Percentiles rank a stretch among this genome's conserved stretches.
These are phyloP conservation scores for Poecilia latipinna DNA, from an alignment of 2,113 vertebrate species.

Conservation along the genomic window DNA sequence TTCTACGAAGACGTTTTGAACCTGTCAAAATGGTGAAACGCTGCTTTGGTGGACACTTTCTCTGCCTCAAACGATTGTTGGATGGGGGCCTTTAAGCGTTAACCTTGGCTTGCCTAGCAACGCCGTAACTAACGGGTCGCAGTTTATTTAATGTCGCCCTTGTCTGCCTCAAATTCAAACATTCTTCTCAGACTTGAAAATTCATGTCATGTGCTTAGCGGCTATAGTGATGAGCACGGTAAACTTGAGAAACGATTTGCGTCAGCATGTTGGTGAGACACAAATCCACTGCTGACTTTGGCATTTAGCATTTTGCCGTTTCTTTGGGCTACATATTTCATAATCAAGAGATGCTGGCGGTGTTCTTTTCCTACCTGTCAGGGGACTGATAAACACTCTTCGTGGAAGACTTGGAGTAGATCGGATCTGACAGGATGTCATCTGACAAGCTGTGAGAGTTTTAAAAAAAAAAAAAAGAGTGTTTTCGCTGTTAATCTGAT, in stretches of 20 bases:
- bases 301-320: neutral
- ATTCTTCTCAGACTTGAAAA: too few species aligned
- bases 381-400: slow-evolving; percentile 59
- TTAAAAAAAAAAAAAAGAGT: neutral
- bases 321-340: too few species aligned
- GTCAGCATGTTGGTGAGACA: neutral
- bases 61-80: too few species aligned
- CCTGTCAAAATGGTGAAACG: neutral
- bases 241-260: neutral
- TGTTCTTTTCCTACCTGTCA: slow-evolving; percentile 61
- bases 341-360: neutral
- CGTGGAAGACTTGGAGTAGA: slow-evolving; percentile 52
- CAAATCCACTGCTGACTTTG: neutral
- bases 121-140: neutral
- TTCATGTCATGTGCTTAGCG: neutral
- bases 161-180: neutral
- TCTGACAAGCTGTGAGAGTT: slow-evolving; percentile 42
- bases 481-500: neutral
- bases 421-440: slow-evolving; percentile 36
- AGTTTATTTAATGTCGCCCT: neutral
- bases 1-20: neutral
- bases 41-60: neutral
- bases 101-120: neutral
- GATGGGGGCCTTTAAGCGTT: neutral
- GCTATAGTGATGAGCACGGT: neutral